These are phyloP conservation scores for Carassius gibelio DNA, from an alignment of 2,113 vertebrate genomes.

Conservation along the genomic window DNA sequence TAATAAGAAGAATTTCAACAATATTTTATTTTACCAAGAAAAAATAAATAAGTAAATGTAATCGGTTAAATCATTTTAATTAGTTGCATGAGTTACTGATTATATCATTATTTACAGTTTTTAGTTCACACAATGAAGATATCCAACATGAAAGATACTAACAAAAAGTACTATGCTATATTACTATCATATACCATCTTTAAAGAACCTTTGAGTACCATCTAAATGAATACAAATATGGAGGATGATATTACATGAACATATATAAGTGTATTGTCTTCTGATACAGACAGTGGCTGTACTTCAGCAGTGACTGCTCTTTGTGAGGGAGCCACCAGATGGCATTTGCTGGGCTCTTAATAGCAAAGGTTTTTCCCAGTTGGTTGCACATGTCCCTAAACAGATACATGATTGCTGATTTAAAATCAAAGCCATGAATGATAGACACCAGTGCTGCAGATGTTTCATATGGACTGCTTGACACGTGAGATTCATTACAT, in stretches of 20 bases:
- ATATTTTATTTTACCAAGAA: too few species aligned
- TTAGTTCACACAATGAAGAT: too few species aligned
- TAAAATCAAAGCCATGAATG: background rate
- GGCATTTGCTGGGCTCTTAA: background rate
- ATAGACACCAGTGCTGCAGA: background rate
- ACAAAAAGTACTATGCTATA: too few species aligned
- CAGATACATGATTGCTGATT: background rate
- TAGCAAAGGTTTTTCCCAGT: constrained; percentile 2
- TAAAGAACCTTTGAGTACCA: background rate
- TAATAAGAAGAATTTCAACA: too few species aligned
- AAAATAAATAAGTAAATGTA: too few species aligned
- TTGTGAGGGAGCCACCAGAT: background rate
- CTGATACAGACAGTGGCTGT: background rate
- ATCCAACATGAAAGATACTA: too few species aligned
- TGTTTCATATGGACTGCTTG: too few species aligned
- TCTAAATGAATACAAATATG: background rate
- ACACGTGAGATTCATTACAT: too few species aligned
- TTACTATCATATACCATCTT: background rate
- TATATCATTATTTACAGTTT: too few species aligned
- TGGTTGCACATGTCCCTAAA: background rate
- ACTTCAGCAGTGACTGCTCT: background rate
- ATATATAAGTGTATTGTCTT: background rate
- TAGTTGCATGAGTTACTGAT: too few species aligned
- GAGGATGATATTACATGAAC: background rate
- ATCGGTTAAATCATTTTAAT: too few species aligned